A percentile compares a stretch with the other conserved stretches of the same genome.
These are phyloP conservation scores for Masticophis lateralis DNA, from an alignment of 2,797 vertebrate species.

Conservation along the genomic window DNA sequence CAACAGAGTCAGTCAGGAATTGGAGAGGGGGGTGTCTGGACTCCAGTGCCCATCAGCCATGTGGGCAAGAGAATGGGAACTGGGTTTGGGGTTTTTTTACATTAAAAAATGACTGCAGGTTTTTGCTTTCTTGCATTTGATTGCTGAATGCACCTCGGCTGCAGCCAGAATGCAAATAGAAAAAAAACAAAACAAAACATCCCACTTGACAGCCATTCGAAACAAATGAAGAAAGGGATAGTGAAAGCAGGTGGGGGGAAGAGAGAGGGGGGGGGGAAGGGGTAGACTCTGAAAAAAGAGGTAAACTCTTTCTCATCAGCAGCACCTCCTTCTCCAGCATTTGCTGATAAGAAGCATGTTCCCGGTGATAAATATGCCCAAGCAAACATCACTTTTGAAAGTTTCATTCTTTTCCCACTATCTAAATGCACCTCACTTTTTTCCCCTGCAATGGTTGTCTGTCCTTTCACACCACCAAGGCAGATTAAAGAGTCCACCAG, in stretches of 20 bases:
- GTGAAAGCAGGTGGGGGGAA: neutral
- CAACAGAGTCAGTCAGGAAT: neutral
- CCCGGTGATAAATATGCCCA: slow-evolving; percentile 51
- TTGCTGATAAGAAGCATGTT: slow-evolving; percentile 51
- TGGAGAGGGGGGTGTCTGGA: neutral
- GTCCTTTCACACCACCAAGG: slow-evolving; percentile 30
- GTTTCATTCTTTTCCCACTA: slow-evolving; percentile 43
- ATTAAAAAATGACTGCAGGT: neutral
- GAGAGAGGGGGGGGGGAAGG: neutral
- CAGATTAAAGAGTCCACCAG: slow-evolving; percentile 43
- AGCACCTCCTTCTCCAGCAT: slow-evolving; percentile 18
- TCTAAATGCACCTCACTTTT: slow-evolving; percentile 22
- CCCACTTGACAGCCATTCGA: neutral
- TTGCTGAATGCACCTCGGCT: neutral
- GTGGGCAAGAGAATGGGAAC: neutral
- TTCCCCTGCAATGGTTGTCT: neutral
- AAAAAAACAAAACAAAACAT: neutral
- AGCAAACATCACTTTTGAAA: slow-evolving; percentile 47
- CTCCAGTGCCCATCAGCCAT: neutral
- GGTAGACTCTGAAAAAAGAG: slow-evolving; percentile 32
- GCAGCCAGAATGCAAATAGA: neutral
- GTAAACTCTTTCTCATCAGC: neutral
- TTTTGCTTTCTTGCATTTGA: neutral
- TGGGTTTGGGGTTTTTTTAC: too few species aligned
- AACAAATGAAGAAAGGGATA: neutral